Conservation (phyloP, 1,140 invertebrate genomes). For the Lordiphosa stackelbergi region DNA sequence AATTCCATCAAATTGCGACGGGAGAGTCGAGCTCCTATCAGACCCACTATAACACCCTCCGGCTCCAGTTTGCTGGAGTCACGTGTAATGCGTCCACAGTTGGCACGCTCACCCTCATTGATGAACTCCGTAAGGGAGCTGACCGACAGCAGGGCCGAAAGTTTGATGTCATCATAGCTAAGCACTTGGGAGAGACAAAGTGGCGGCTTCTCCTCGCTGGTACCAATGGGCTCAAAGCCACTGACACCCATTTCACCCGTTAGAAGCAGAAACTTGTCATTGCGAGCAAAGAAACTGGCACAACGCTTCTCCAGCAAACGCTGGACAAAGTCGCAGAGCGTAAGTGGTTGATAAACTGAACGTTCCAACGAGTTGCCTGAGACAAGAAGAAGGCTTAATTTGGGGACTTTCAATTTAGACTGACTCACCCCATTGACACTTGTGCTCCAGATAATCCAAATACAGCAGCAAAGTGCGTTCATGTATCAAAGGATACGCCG, state of each 20-base stretch:
- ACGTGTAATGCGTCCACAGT: constrained; percentile 77
- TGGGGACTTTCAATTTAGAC: too few relatives aligned
- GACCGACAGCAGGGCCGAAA: constrained; percentile 81
- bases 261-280: constrained; percentile 69
- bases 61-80: constrained; percentile 38
- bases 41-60: constrained; percentile 69
- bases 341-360: constrained; percentile 43
- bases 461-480: constrained; percentile 65
- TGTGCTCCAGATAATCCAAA: constrained; percentile 66
- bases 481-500: constrained; percentile 67
- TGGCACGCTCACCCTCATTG: constrained; percentile 81
- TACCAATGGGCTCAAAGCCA: constrained; percentile 79
- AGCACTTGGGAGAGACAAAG: constrained; percentile 79
- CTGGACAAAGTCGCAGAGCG: constrained; percentile 78
- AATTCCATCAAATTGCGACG: constrained; percentile 79
- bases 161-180: constrained; percentile 70
- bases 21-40: constrained; percentile 78
- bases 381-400: too few relatives aligned
- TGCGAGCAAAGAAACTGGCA: constrained; percentile 77
- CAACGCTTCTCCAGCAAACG: constrained; percentile 79
- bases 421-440: constrained; percentile 52
- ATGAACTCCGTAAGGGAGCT: constrained; percentile 82
- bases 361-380: constrained; percentile 55
- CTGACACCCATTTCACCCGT: constrained; percentile 50
- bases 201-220: constrained; percentile 41